phyloP scores from a whole-genome alignment of 2,888 invertebrate species.

The Salticus scenicus region DNA sequence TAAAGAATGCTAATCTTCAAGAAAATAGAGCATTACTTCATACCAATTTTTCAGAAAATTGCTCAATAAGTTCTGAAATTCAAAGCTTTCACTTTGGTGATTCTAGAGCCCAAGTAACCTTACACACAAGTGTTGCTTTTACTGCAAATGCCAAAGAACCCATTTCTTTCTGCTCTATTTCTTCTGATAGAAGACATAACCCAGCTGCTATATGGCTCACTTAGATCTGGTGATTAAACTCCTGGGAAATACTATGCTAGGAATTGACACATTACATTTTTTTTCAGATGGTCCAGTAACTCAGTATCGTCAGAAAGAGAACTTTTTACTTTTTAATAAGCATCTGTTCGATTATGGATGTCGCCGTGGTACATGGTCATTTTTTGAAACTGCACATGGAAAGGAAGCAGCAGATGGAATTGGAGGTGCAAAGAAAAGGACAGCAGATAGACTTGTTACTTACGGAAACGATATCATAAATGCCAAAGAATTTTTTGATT shows the following conservation, averaged over 20 bases:
- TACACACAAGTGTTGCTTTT: conserved; percentile 5
- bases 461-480: neutral
- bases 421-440: neutral
- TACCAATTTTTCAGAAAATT: conserved; percentile 7
- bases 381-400: conserved; percentile 5
- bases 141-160: neutral
- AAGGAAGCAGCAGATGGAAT: conserved; percentile 15
- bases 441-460: conserved; percentile 14
- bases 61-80: conserved; percentile 10
- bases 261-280: conserved; percentile 10
- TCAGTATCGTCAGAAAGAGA: conserved; percentile 12
- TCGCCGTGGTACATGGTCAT: neutral
- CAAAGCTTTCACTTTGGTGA: conserved; percentile 8
- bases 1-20: neutral
- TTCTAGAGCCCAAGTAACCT: conserved; percentile 5
- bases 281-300: conserved; percentile 13
- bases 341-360: neutral
- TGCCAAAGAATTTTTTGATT: neutral
- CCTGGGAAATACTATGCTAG: neutral
- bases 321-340: neutral
- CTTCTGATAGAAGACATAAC: conserved; percentile 14
- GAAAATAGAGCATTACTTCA: conserved; percentile 7
- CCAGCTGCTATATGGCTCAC: conserved; percentile 5
- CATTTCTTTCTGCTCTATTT: conserved; percentile 1
- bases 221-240: neutral